These are phyloP conservation scores for Bujurquina vittata DNA, from an alignment of 2,113 vertebrate species.

Conservation along the genomic window DNA sequence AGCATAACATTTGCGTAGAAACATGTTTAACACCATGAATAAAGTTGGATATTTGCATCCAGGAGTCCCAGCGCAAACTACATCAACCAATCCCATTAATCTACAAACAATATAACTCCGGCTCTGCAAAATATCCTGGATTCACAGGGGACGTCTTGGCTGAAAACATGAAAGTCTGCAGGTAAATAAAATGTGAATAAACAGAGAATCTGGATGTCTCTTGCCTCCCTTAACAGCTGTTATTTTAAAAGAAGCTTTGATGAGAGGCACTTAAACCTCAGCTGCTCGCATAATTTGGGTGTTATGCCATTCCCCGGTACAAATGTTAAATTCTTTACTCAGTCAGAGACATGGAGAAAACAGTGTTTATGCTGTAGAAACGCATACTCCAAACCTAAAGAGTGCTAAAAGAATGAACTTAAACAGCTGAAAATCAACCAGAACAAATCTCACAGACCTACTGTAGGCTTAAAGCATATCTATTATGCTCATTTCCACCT, in stretches of 20 bases:
- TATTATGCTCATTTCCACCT: neutral
- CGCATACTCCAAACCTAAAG: neutral
- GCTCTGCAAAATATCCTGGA: neutral
- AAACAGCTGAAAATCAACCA: neutral
- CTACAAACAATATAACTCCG: neutral
- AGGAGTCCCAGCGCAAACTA: neutral
- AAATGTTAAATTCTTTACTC: neutral
- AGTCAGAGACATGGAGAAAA: neutral
- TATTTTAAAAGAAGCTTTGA: neutral
- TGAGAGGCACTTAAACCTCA: neutral
- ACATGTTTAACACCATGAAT: neutral
- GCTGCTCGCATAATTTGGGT: neutral
- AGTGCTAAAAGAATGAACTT: neutral
- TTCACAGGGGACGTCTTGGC: neutral
- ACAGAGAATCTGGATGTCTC: neutral
- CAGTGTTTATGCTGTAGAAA: neutral
- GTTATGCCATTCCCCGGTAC: neutral
- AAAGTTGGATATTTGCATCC: neutral
- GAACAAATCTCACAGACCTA: neutral
- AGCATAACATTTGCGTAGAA: neutral
- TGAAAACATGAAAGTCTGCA: neutral
- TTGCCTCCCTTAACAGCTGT: neutral
- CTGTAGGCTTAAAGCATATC: neutral
- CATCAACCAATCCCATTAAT: neutral
- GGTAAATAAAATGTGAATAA: slow-evolving; percentile 6